phyloP scores from a whole-genome alignment of 2,888 invertebrate genomes.

The Lydus trimaculatus region DNA sequence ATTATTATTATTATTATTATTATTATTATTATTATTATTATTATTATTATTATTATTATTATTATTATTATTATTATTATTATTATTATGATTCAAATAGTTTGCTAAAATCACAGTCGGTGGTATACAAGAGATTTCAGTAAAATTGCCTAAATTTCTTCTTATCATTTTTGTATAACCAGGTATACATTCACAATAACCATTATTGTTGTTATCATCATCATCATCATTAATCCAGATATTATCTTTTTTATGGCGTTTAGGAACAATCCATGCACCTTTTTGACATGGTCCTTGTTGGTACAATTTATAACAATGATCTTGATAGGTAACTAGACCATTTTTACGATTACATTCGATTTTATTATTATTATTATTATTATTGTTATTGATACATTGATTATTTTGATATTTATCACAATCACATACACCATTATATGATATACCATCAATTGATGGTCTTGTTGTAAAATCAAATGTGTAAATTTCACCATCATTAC shows the following conservation, averaged over 20 bases:
- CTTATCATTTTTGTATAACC: constrained; percentile 64
- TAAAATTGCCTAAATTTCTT: constrained; percentile 52
- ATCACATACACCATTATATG: constrained; percentile 83
- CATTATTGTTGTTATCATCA: constrained; percentile 40
- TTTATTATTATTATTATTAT: constrained; percentile 37
- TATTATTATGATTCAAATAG: constrained; percentile 65
- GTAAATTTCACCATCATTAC: constrained; percentile 74
- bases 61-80: too few species aligned
- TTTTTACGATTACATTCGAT: constrained; percentile 45
- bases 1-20: too few species aligned
- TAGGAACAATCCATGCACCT: constrained; percentile 74
- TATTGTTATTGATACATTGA: constrained; percentile 36
- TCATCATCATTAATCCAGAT: constrained; percentile 34
- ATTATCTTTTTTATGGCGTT: constrained; percentile 54
- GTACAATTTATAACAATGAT: constrained; percentile 79
- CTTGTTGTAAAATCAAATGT: constrained; percentile 82
- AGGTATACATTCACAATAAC: constrained; percentile 70
- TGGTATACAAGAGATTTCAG: constrained; percentile 65
- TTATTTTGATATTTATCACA: constrained; percentile 60
- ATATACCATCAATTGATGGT: constrained; percentile 80
- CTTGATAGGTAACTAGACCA: constrained; percentile 71
- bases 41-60: too few species aligned
- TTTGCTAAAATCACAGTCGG: constrained; percentile 71
- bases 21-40: too few species aligned
- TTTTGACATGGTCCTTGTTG: constrained; percentile 78